Percentiles rank a stretch among this genome's conserved stretches.
phyloP scores from a whole-genome alignment of 2,888 invertebrate genomes.

The Pristionchus exspectatus region DNA sequence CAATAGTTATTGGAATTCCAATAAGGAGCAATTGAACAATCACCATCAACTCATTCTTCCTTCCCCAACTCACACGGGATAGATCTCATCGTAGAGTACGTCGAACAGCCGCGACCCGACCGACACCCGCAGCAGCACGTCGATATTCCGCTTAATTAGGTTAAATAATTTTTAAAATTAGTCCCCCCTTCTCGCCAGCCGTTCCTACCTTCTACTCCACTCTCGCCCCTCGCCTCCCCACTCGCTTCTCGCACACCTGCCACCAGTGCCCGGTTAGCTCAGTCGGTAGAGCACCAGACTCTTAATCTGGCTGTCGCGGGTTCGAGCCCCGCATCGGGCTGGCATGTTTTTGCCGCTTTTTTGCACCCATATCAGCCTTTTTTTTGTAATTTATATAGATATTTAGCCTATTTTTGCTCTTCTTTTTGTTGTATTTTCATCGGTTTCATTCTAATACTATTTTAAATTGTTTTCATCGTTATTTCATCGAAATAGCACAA shows the following conservation, averaged over 20 bases:
- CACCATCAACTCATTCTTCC: too few species aligned
- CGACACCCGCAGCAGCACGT: constrained; percentile 67
- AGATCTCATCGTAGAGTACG: constrained; percentile 84
- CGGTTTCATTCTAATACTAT: too few species aligned
- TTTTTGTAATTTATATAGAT: background rate
- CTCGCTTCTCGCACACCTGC: background rate
- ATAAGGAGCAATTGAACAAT: too few species aligned
- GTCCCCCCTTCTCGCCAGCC: background rate
- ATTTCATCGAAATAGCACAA: too few species aligned
- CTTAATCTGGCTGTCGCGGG: constrained; percentile 71
- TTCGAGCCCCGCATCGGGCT: constrained; percentile 58
- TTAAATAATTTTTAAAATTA: background rate
- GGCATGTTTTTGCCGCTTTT: constrained; percentile 13
- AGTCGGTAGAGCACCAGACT: constrained; percentile 68
- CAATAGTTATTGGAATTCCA: too few species aligned
- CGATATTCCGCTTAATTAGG: constrained; percentile 66
- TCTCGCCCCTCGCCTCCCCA: background rate
- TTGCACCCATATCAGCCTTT: background rate
- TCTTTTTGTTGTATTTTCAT: too few species aligned
- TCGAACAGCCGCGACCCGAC: constrained; percentile 77
- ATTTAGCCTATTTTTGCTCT: background rate
- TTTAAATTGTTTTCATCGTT: too few species aligned
- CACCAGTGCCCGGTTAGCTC: constrained; percentile 62
- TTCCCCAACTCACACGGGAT: constrained; percentile 79
- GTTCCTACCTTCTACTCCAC: background rate